Evolutionary conservation across 2,797 vertebrate genomes (phyloP).

Genomic region (Leptatherina wallacei): DNA sequence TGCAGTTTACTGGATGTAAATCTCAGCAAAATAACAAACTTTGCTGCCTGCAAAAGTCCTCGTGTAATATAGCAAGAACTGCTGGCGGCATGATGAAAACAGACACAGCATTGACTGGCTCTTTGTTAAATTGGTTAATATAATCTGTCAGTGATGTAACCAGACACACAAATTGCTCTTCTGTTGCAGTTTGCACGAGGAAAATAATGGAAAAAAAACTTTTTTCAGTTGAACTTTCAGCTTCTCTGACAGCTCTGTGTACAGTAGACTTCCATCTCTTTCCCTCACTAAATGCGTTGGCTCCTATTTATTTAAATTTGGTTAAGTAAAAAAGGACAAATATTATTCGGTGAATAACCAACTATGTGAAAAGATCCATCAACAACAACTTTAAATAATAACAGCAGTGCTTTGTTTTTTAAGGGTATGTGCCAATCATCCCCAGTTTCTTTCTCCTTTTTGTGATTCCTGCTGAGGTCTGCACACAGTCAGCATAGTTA

Average conservation of each 20-base stretch:
- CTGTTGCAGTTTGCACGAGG: neutral
- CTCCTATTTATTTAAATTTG: slow-evolving; percentile 7
- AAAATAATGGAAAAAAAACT: neutral
- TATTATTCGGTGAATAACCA: neutral
- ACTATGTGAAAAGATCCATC: neutral
- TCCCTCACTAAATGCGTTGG: neutral
- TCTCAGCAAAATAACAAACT: slow-evolving; percentile 1
- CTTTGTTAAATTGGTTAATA: slow-evolving; percentile 7
- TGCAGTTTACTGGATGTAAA: slow-evolving; percentile 1
- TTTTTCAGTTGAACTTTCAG: slow-evolving; percentile 7
- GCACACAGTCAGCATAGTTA: slow-evolving; percentile 49
- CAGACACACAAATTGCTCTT: neutral
- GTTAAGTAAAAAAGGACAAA: neutral
- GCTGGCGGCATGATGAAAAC: neutral
- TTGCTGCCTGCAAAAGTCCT: neutral
- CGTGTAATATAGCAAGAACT: neutral
- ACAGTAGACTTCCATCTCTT: neutral
- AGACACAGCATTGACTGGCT: slow-evolving; percentile 5
- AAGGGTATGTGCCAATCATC: slow-evolving; percentile 42
- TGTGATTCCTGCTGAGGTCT: slow-evolving; percentile 59
- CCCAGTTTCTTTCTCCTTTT: slow-evolving; percentile 20
- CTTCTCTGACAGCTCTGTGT: slow-evolving; percentile 20
- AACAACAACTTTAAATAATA: slow-evolving; percentile 29
- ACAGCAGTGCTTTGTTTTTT: slow-evolving; percentile 24
- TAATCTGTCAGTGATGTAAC: neutral